phyloP scores from a whole-genome alignment of 2,113 vertebrate genomes.

The Psittacara wagleri region DNA sequence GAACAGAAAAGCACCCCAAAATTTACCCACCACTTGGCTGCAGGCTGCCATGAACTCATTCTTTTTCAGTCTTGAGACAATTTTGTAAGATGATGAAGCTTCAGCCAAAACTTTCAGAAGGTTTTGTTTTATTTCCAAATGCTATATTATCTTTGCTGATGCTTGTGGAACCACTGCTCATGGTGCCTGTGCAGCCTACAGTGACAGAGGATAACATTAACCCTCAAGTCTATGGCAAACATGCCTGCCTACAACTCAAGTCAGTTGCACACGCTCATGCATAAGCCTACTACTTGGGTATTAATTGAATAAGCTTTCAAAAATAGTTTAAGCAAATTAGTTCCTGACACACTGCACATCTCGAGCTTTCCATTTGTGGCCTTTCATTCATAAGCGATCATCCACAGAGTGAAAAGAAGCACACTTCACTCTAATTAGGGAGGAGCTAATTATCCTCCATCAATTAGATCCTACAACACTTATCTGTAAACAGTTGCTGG shows the following conservation, averaged over 20 bases:
- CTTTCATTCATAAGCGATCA: constrained; percentile 67
- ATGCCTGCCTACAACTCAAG: constrained; percentile 25
- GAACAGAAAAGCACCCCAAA: neutral
- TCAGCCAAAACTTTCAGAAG: neutral
- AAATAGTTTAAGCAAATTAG: constrained; percentile 74
- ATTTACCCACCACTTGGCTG: neutral
- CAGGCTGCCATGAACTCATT: neutral
- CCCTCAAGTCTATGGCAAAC: constrained; percentile 17
- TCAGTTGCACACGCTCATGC: neutral
- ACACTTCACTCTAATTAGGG: constrained; percentile 72
- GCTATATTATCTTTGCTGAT: neutral
- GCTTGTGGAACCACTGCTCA: neutral
- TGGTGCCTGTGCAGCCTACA: neutral
- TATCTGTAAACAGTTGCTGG: constrained; percentile 75
- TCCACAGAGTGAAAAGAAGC: constrained; percentile 59
- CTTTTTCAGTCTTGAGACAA: neutral
- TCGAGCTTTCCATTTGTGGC: constrained; percentile 61
- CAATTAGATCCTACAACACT: constrained; percentile 71
- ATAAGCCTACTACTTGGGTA: constrained; percentile 34
- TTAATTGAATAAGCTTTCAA: constrained; percentile 73
- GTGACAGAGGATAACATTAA: neutral
- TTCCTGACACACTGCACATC: constrained; percentile 45
- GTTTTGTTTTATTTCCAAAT: neutral
- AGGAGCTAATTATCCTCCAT: constrained; percentile 71
- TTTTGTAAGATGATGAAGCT: neutral